phyloP scores from a whole-genome alignment of 2,113 vertebrate genomes.

The Dromas ardeola region DNA sequence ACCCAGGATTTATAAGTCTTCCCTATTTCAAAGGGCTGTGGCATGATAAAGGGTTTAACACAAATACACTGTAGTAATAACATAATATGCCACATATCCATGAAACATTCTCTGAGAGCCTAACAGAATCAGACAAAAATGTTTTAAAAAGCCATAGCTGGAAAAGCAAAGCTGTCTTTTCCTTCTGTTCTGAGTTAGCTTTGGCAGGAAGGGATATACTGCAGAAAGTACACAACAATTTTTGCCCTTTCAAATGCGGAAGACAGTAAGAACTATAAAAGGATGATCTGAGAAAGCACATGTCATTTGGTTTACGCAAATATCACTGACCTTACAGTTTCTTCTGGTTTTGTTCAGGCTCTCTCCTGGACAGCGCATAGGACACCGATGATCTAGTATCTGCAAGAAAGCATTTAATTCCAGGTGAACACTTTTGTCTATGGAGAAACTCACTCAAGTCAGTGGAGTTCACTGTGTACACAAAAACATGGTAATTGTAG shows the following conservation, averaged over 20 bases:
- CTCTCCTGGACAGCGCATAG: not conserved
- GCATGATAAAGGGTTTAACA: not conserved
- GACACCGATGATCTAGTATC: not conserved
- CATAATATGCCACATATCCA: not conserved
- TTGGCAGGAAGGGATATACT: not conserved
- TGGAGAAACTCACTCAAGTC: not conserved
- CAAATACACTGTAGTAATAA: not conserved
- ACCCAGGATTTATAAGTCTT: not conserved
- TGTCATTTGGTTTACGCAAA: not conserved
- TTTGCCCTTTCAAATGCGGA: not conserved
- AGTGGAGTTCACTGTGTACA: not conserved
- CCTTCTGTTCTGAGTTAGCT: constrained; percentile 14
- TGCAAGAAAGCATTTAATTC: not conserved
- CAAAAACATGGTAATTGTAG: not conserved
- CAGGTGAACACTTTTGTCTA: not conserved
- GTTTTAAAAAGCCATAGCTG: not conserved
- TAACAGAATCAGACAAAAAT: constrained; percentile 12
- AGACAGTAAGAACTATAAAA: not conserved
- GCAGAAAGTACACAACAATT: not conserved
- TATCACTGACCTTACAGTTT: not conserved
- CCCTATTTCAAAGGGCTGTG: not conserved
- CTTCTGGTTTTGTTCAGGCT: not conserved
- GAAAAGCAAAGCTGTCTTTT: constrained; percentile 21
- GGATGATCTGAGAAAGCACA: not conserved
- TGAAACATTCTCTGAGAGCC: not conserved